Evolutionary conservation across 2,888 invertebrate genomes (phyloP), one percentile per base, ranked within the genome.

Genomic region (Acanthosepion esculentum): DNA sequence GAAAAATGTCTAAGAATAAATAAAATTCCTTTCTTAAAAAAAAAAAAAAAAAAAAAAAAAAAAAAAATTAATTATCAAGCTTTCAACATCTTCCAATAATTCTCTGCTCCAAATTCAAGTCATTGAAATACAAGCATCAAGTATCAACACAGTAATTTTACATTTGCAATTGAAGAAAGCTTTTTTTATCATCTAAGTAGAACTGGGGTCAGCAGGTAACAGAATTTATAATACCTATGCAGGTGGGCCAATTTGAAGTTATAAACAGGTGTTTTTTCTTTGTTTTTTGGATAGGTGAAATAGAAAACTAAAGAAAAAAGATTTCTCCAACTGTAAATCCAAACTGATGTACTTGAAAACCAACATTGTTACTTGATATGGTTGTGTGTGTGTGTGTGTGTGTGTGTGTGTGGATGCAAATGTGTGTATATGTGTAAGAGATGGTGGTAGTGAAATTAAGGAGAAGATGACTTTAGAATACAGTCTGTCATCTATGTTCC

Each of bases 1-100:
- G 33, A 78, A 78, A 78, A 78, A 78, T 15, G 78, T 78, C 78
- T 78, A 78, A n/a, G 78, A 78, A 78, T 78, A 78, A 78, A 78
- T 78, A 78, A 33, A 33, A 78, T 78, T 78, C n/a, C 29, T 55
- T 59, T 59, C 78, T 78, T 78, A 33, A 78, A 15, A 33, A 33
- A 78, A 78, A 78, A 78, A 78, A 33, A n/a, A 78, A 78, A n/a
- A 78, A 12, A 12, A 78, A 78, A 78, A 78, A 78, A 33, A n/a
- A 78, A 78, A n/a, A 78, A 12, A 12, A 8, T 33, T 15, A 12
- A 78, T n/a, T n/a, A 33, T 12, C 12, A 15, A 33, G n/a, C 78
- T 78, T 78, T n/a, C n/a, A 78, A 78, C 78, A 33, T 78, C n/a
- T 78, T n/a, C 78, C n/a, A 33, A n/a, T 78, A n/a, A 78, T 78